Conservation (phyloP, 2,113 vertebrate species). For the Microtus pennsylvanicus region DNA sequence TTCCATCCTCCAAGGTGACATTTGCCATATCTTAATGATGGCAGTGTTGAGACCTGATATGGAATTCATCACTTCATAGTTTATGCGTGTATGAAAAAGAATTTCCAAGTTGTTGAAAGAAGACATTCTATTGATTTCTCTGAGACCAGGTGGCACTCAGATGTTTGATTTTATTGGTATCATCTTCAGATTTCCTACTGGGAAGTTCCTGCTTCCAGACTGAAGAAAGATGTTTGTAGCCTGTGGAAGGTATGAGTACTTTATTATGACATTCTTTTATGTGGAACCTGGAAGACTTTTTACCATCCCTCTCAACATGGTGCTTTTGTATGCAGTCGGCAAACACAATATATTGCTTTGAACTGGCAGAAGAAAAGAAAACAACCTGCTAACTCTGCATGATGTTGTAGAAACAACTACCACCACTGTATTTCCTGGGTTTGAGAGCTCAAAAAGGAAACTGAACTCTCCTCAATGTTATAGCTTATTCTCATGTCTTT, state of each 20-base stretch:
- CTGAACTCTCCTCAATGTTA: constrained; percentile 4
- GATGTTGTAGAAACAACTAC: constrained; percentile 32
- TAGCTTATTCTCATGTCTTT: background rate
- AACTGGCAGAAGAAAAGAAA: constrained; percentile 60
- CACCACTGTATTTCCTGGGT: background rate
- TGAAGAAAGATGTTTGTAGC: constrained; percentile 26
- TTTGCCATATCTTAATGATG: constrained; percentile 33
- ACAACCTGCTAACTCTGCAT: constrained; percentile 48
- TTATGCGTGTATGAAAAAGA: background rate
- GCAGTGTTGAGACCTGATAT: constrained; percentile 26
- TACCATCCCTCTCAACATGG: constrained; percentile 17
- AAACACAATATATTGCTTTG: constrained; percentile 33
- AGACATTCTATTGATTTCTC: constrained; percentile 48
- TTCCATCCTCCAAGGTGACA: constrained; percentile 24
- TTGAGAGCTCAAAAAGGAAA: constrained; percentile 43
- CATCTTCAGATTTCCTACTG: constrained; percentile 48
- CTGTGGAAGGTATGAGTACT: constrained; percentile 32
- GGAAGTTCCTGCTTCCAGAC: constrained; percentile 21
- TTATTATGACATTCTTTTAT: constrained; percentile 13
- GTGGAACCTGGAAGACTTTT: constrained; percentile 39
- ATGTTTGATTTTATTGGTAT: constrained; percentile 59
- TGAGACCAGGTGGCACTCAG: background rate
- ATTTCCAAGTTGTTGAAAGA: constrained; percentile 28
- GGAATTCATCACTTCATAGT: constrained; percentile 46
- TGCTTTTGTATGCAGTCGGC: constrained; percentile 16